Evolutionary conservation across 2,888 invertebrate species (phyloP).

Genomic region (Phania funesta): DNA sequence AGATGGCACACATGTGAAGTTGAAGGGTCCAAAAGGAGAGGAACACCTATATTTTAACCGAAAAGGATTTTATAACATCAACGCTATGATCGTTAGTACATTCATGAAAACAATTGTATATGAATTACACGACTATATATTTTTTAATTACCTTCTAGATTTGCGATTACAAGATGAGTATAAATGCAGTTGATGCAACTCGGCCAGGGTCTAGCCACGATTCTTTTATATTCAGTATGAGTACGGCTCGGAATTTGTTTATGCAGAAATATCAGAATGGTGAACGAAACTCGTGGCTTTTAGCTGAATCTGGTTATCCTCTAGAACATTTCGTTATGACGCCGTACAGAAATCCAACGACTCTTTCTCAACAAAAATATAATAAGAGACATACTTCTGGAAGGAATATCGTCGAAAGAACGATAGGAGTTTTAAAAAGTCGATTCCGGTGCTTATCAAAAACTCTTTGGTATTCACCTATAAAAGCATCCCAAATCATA

Average conservation of each 20-base stretch:
- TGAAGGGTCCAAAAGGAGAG: background rate
- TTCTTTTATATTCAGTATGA: background rate
- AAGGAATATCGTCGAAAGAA: background rate
- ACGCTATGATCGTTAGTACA: constrained; percentile 1
- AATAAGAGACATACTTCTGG: background rate
- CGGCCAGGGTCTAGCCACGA: background rate
- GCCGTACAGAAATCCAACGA: background rate
- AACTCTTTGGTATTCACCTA: background rate
- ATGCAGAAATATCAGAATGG: background rate
- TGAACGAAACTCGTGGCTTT: background rate
- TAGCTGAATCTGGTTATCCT: background rate
- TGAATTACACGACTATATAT: background rate
- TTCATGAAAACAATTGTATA: background rate
- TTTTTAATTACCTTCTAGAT: background rate
- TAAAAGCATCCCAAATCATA: background rate
- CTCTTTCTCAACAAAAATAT: background rate
- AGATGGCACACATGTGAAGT: background rate
- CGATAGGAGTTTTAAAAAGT: background rate
- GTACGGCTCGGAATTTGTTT: background rate
- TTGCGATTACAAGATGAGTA: background rate
- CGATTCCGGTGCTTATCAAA: background rate
- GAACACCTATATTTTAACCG: background rate
- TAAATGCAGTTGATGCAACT: background rate
- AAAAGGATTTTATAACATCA: background rate
- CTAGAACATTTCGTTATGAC: background rate